Base-by-base conservation (phyloP, 2,888 invertebrate species). In the Athalia rosae region DNA sequence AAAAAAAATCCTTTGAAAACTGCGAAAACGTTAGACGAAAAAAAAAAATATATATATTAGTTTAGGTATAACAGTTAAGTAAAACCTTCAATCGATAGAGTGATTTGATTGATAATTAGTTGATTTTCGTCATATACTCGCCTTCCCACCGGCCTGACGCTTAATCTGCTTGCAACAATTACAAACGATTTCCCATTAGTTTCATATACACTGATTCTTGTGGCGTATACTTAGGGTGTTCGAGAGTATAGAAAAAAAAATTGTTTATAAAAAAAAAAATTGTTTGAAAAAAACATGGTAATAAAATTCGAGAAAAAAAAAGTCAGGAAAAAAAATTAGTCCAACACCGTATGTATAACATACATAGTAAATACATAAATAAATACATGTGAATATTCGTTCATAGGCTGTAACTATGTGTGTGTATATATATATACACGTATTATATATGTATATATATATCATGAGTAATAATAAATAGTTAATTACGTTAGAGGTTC, bases 401-500 rank as follows among this genome's bases (percentile, higher is more conserved):
- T 15, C 67, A 53, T 50, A 53, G 67, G 8, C 28, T 67, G 67
- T 67, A 28, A 6, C 11, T 43, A 64, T 64, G 43, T 11, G 28
- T 43, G 11, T 13, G 2, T 3, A 50, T 41, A 66, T 66, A 47
- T 47, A 7, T 13, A 53, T 11, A 7, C 1, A 7, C 9, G 45
- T 45, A 64, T 47, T 13, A 0, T 64, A 53, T 66, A 50, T 50
- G 50, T 50, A 50, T 50, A n/a, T 53, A n/a, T 53, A 53, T 53
- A 7, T 53, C 11, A 53, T 48, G 4, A n/a, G 9, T 58, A 4
- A 47, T 45, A 61, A 61, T 47, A 6, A 0, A 62, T 28, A 47
- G 11, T 7, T 82, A 93, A 94, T 93, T 90, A 94, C 94, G 92
- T 91, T 82, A 92, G 93, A 81, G 92, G 92, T 83, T 94, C 93